Evolutionary conservation across 2,797 vertebrate species (phyloP).

Genomic region (Fistularia commersonii): DNA sequence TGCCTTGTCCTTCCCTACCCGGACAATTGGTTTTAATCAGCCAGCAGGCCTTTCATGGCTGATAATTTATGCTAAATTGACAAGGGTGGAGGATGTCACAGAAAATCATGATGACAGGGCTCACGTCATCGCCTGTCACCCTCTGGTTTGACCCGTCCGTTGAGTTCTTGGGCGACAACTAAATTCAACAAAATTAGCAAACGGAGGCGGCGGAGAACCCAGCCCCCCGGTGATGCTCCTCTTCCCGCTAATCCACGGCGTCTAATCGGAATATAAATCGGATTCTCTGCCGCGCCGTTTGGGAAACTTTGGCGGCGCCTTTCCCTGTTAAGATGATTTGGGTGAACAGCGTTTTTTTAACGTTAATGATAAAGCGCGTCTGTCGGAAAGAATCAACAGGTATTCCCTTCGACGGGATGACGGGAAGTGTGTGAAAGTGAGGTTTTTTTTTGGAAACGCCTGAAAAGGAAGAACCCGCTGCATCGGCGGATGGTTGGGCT

Average conservation of each 20-base stretch:
- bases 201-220: slow-evolving; percentile 24
- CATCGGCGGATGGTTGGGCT: slow-evolving; percentile 24
- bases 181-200: slow-evolving; percentile 35
- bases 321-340: too few species aligned
- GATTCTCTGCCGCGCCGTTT: background rate
- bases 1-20: slow-evolving; percentile 79
- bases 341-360: too few species aligned
- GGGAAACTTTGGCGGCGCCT: slow-evolving; percentile 1
- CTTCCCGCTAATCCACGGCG: background rate
- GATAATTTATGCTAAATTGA: slow-evolving; percentile 82
- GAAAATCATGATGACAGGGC: slow-evolving; percentile 74
- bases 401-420: too few species aligned
- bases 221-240: background rate
- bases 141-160: slow-evolving; percentile 49
- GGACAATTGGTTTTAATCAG: slow-evolving; percentile 86
- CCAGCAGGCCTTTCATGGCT: slow-evolving; percentile 75
- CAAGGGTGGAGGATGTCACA: slow-evolving; percentile 76
- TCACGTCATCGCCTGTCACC: slow-evolving; percentile 69
- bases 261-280: background rate
- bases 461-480: too few species aligned
- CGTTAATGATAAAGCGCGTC: too few species aligned
- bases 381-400: too few species aligned
- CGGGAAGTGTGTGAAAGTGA: too few species aligned
- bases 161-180: slow-evolving; percentile 33
- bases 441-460: too few species aligned